Evolutionary conservation across 2,888 invertebrate species (phyloP).

Genomic region (Sympetrum striolatum): DNA sequence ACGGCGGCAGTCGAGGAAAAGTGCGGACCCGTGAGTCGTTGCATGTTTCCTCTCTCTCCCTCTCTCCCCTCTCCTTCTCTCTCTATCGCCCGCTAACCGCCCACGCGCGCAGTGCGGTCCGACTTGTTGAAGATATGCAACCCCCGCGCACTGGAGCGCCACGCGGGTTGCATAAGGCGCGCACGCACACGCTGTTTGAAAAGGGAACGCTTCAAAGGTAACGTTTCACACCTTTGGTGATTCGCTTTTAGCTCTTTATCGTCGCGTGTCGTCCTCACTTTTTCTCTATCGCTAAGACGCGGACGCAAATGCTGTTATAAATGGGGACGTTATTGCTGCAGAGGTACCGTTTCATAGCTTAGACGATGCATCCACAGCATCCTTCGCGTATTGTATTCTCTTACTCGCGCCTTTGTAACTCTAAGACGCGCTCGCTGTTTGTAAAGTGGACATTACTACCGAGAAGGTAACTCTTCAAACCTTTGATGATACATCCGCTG

Average conservation of each 20-base stretch:
- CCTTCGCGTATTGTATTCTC: too few relatives aligned
- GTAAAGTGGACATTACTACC: too few relatives aligned
- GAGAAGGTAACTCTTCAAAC: too few relatives aligned
- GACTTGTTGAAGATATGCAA: constrained; percentile 37
- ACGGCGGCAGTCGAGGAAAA: not conserved
- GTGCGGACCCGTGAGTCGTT: not conserved
- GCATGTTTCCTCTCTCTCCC: not conserved
- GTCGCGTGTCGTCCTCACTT: not conserved
- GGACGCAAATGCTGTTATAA: too few relatives aligned
- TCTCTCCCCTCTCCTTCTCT: not conserved
- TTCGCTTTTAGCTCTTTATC: not conserved
- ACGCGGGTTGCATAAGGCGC: constrained; percentile 1
- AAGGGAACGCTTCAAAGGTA: not conserved
- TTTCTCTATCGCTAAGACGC: too few relatives aligned
- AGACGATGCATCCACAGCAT: too few relatives aligned
- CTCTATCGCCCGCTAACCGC: not conserved
- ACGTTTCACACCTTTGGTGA: not conserved
- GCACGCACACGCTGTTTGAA: not conserved
- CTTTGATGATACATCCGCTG: too few relatives aligned
- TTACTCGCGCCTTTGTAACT: too few relatives aligned
- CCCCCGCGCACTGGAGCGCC: constrained; percentile 11
- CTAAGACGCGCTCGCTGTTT: too few relatives aligned
- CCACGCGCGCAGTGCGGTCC: constrained; percentile 12
- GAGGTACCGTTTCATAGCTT: too few relatives aligned
- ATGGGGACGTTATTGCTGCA: too few relatives aligned